Conservation (phyloP, 30 jellyfish, hydroid and myxozoan species). For the Chironex yamaguchii region DNA sequence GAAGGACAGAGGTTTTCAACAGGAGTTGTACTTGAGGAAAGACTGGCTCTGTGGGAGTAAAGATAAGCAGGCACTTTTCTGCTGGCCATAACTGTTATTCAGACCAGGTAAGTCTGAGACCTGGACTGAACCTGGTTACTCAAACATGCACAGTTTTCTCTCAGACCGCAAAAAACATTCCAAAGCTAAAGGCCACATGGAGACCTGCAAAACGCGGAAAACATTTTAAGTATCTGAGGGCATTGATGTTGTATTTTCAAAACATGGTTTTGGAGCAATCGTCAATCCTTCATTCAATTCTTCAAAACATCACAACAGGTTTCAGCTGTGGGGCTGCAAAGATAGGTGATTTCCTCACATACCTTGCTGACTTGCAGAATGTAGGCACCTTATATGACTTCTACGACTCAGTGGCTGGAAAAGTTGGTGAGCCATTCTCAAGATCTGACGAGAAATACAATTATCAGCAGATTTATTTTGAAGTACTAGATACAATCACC, state of each 20-base stretch:
- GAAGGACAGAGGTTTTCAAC: constrained; percentile 28
- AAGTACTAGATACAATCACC: constrained; percentile 32
- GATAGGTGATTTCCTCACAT: background rate
- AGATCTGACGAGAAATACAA: constrained; percentile 17
- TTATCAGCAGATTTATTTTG: constrained; percentile 29
- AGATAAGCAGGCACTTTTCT: constrained; percentile 30
- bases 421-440: constrained; percentile 43
- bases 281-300: background rate
- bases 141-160: constrained; percentile 23
- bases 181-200: constrained; percentile 37
- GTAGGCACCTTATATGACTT: too few relatives aligned
- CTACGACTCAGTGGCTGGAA: too few relatives aligned
- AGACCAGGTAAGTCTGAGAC: constrained; percentile 37
- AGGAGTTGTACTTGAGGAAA: constrained; percentile 29
- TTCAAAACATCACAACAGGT: constrained; percentile 44
- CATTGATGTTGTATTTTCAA: constrained; percentile 30
- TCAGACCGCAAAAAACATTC: constrained; percentile 24
- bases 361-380: too few relatives aligned
- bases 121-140: constrained; percentile 49
- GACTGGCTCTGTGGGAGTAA: constrained; percentile 23
- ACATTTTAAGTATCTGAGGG: constrained; percentile 24
- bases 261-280: constrained; percentile 33
- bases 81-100: constrained; percentile 52
- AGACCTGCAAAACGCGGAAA: constrained; percentile 15
- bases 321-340: constrained; percentile 27